Base-by-base conservation (phyloP, 2,797 vertebrate species). In the Paedocypris micromegethes region DNA sequence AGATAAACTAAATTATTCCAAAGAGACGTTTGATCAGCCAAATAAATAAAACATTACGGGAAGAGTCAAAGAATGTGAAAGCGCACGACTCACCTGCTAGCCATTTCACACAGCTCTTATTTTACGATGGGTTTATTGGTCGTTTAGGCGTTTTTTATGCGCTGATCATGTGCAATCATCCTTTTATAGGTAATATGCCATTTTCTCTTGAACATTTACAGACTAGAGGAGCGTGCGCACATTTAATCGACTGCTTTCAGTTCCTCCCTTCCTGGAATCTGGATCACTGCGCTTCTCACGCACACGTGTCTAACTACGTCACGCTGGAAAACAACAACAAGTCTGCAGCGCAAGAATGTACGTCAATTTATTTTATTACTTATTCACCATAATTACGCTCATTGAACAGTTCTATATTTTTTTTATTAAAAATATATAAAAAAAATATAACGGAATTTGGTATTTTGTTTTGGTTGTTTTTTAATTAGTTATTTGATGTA, bases 11-110 rank as follows among this genome's bases (percentile, higher is more conserved):
- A 6, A 58, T 44, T 4, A 23, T 9, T 5, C 40, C 39, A 59
- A 53, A 4, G 3, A 23, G 47, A n/a, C n/a, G 4, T 38, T n/a
- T 50, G 23, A 23, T 23, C 23, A 23, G 23, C 23, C 23, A 23
- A 23, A 23, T 23, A 23, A 23, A 23, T 23, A 23, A 23, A 23
- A 23, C 23, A 23, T 23, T 23, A 23, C 23, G 23, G 23, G 23
- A 23, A 23, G 23, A 23, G 23, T 23, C 23, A 23, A 23, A 23
- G 23, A 52, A 70, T 53, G 70, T 73, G 55, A 74, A 76, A 71
- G 52, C 62, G 63, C 59, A 72, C 38, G 46, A 85, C 87, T 86
- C 86, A 89, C 87, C 86, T 88, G 86, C 81, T 47, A 41, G 60
- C 64, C 46, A 75, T 78, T 72, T 70, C 72, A 69, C 23, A 69